Evolutionary conservation across 1,140 invertebrate species (phyloP), one percentile per base, ranked within the genome.

Genomic region (Anastrepha ludens): DNA sequence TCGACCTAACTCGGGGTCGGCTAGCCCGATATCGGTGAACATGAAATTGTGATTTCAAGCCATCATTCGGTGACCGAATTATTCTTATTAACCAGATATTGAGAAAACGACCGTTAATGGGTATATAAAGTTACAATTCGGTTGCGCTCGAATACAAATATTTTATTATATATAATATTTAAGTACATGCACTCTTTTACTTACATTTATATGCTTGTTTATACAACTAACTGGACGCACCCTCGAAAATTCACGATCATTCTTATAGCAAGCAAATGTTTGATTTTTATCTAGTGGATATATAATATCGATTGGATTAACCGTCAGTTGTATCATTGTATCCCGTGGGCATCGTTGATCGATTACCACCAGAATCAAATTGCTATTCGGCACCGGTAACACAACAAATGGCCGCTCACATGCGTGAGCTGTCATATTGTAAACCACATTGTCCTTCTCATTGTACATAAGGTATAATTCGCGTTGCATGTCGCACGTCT

Each of bases 311-410:
- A 94, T 94, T 0, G 96, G 95, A n/a, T 95, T 94, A 11, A 96
- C 93, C 1, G 94, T 95, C n/a, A 95, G 90, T 13, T 86, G 89
- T 44, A 85, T 90, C 88, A 59, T 59, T 62, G 0, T 88, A 88
- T 94, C 94, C 0, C 93, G 91, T 87, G 94, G 94, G 90, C 96
- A 97, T 9, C 95, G 90, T 15, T 94, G 95, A 90, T 98, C 96
- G 3, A 98, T 96, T 2, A 98, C 97, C 1, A 98, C 93, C 87
- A 98, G 93, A 5, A 98, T 94, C 94, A 98, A 95, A 92, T 98
- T 98, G 67, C 97, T 98, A 67, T 95, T 95, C 59, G 96, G 96
- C 59, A 98, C 96, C 59, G 96, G 95, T 89, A 98, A 96, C 2
- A 97, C 96, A 87, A 97, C 96, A 94, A 97, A 98, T 20, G 96